A percentile compares a stretch with the other conserved stretches of the same genome.
Evolutionary conservation across 2,797 vertebrate species (phyloP).

Genomic region (Australoheros facetus): DNA sequence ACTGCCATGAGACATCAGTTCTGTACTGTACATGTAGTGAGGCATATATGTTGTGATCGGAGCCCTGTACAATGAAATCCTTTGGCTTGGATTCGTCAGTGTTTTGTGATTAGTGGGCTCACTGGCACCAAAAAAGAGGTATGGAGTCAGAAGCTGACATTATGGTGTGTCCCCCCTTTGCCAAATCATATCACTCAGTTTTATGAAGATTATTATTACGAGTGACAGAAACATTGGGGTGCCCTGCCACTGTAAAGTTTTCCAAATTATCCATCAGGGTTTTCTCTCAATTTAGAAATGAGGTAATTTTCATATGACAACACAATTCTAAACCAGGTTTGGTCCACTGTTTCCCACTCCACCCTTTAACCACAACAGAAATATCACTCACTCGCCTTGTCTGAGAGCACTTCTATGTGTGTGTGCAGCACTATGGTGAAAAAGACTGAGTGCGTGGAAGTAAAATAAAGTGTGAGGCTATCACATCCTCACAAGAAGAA

Average conservation of each 20-base stretch:
- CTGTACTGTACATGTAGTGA: not conserved
- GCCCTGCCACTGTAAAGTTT: slow-evolving; percentile 52
- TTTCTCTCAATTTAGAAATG: slow-evolving; percentile 73
- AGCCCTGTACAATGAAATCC: slow-evolving; percentile 15
- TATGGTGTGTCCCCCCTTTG: slow-evolving; percentile 45
- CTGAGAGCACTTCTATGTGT: slow-evolving; percentile 60
- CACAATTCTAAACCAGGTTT: slow-evolving; percentile 75
- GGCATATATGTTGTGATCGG: slow-evolving; percentile 28
- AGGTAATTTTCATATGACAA: slow-evolving; percentile 75
- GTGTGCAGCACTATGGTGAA: slow-evolving; percentile 40
- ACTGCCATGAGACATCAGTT: slow-evolving; percentile 36
- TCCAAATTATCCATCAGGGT: slow-evolving; percentile 68
- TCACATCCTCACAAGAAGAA: slow-evolving; percentile 74
- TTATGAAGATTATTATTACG: slow-evolving; percentile 63
- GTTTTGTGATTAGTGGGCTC: slow-evolving; percentile 37
- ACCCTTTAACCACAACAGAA: slow-evolving; percentile 75
- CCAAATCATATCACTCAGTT: slow-evolving; percentile 52
- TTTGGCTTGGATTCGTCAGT: slow-evolving; percentile 34
- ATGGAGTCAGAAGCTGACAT: slow-evolving; percentile 48
- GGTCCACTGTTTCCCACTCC: slow-evolving; percentile 72
- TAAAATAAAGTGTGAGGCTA: slow-evolving; percentile 66
- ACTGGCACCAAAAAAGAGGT: slow-evolving; percentile 42
- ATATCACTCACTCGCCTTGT: slow-evolving; percentile 66
- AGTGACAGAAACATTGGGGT: slow-evolving; percentile 54
- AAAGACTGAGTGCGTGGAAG: slow-evolving; percentile 57